Base-by-base conservation (phyloP, 2,797 vertebrate species). In the Taenioides sp. region DNA sequence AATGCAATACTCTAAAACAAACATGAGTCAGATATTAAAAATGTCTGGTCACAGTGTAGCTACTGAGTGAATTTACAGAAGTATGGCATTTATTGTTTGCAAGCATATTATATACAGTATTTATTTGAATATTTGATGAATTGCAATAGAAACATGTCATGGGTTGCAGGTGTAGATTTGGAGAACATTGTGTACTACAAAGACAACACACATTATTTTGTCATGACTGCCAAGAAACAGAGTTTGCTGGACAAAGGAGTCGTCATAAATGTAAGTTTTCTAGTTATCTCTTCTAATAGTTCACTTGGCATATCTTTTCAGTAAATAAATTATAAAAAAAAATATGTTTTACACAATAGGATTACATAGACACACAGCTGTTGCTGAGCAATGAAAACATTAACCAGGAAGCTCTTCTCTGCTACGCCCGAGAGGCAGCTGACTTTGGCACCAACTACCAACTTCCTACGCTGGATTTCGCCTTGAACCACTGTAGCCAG, bases 131-230 rank as follows among this genome's bases (percentile, higher is more conserved):
- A 47, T 47, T 28, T 63, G 5, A 65, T 22, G 0, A 50, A 7
- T 2, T 23, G 1, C 62, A 71, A 6, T 61, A 1, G 64, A 18
- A 55, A 1, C 23, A 3, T 74, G 1, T 0, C 0, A 17, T 79
- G 40, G 79, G 34, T 82, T 87, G 54, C 81, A 99, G 98, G 98
- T 76, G 94, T 99, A n/a, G 97, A 99, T 83, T 91, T 99, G 68
- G 98, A 99, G 92, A 99, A 99, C 92, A 99, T 99, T 67, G 98
- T 99, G 72, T 99, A 99, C 90, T 99, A 99, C 78, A 99, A 93
- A 85, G 98, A 99, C 86, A 96, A 95, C 88, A 99, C 98, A 0
- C 98, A 99, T 86, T 99, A 99, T 87, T 99, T 99, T 86, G 98
- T 99, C 76, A 99, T 99, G 98, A 99, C 98, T 0, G 98, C 98